Evolutionary conservation across 2,797 vertebrate species (phyloP), one percentile per base, ranked within the genome.

Genomic region (Bradypus variegatus): DNA sequence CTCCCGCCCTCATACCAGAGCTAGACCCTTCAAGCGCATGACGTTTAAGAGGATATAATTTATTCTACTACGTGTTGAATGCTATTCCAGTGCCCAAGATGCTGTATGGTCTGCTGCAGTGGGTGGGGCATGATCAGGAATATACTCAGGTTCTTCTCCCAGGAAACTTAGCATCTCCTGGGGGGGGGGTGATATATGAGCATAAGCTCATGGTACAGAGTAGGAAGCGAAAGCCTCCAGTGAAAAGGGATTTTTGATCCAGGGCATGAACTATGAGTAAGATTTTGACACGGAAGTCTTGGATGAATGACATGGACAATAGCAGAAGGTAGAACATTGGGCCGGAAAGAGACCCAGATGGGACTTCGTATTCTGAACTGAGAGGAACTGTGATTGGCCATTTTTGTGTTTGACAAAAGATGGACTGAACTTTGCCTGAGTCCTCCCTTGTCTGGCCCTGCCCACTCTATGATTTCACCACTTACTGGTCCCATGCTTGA

Each of bases 141-240:
- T 50, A 10, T 13, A 1, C 53, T 60, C 1, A 4, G 90, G 21
- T 48, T 60, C 23, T 60, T 73, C 70, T 60, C 14, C 23, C 18
- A 15, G 60, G 69, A 38, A 38, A 2, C 33, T n/a, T 10, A 13
- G 45, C 0, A 0, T 58, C 69, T 13, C 6, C 0, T 1, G 15
- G 31, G 36, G 4, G 12, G 18, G 23, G 3, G 41, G 12, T 29
- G n/a, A 41, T 38, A 5, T 1, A 3, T 1, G 12, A 38, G 1
- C 64, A 55, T 6, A 62, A 45, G 41, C 41, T 45, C 41, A 45
- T 45, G 41, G 25, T 14, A 23, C 50, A 0, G 0, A 2, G 5
- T 8, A 1, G 73, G 73, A n/a, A 41, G 11, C 23, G 60, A 36
- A 8, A 21, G 38, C 2, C 25, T 4, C 12, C 75, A 8, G 31